Evolutionary conservation across 2,888 invertebrate species (phyloP), one percentile per base, ranked within the genome.

Genomic region (Noctua pronuba): DNA sequence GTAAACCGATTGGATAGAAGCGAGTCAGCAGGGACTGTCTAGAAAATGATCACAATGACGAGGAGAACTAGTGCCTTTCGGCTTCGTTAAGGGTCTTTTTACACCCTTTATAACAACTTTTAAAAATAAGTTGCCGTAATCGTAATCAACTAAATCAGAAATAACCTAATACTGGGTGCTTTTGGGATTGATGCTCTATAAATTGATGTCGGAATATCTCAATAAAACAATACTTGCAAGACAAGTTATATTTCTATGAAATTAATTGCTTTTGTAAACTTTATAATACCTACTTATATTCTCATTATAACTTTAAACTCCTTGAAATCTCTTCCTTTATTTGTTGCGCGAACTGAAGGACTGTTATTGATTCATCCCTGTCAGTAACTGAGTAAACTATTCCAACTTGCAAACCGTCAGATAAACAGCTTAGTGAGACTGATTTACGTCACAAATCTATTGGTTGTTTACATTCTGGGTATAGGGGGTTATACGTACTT

Each of bases 331-430:
- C 58, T 74, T 75, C 46, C 49, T 58, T 13, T 41, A 31, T 62
- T 60, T 62, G 35, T 75, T 78, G 66, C 10, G 64, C 38, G 55
- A 58, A 86, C 69, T 52, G 31, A 69, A 73, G 72, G 72, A 72
- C 52, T 58, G 72, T 73, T 86, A 84, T 86, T 84, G 84, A 84
- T 83, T 84, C 73, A 86, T 86, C 65, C 83, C 41, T 78, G 86
- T 83, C 83, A 73, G 73, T 64, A 35, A 73, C 79, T 73, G 58
- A 69, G 78, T 66, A 74, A 86, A 84, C 86, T 79, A 83, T 73
- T 75, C 35, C 44, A 86, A 86, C 71, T 84, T 83, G 49, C 58
- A 70, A 83, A 86, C 86, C 44, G 79, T 84, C 83, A 82, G 83
- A 83, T 75, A 82, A 83, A 86, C 66, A 52, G 79, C 72, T 84